Evolutionary conservation across 2,113 vertebrate genomes (phyloP), one percentile per base, ranked within the genome.

Genomic region (Plestiodon gilberti): DNA sequence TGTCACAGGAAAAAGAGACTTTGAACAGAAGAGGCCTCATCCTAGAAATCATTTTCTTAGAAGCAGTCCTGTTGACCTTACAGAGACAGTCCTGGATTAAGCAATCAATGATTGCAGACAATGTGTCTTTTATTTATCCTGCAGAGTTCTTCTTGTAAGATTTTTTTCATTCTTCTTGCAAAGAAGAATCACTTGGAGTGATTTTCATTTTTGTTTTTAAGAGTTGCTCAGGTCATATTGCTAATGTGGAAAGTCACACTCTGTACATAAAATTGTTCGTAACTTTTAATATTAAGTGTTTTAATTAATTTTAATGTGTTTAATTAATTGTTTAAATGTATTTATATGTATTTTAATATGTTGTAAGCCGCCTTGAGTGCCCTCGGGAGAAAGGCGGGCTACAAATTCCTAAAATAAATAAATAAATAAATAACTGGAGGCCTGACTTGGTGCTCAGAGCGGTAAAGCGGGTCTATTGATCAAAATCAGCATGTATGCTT

Each of bases 161-260:
- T n/a, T 93, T 88, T 86, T 65, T 35, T 65, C 78, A 91, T 48
- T 79, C 64, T 73, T 89, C 81, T 15, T 43, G 17, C 62, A 75
- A 64, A 28, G 38, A 75, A 57, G 70, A 22, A 35, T n/a, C n/a
- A 55, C 7, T 69, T 17, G 22, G 22, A 61, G 10, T 15, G 2
- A 25, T 59, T 59, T 61, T 57, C 25, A 81, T 48, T 9, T 40
- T 61, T 8, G 8, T 35, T 7, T 62, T 35, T 4, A 33, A 55
- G 81, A 88, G 73, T 22, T 52, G 5, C 15, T 20, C 4, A 74
- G 35, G 43, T 82, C 3, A 64, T 35, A 55, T 20, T 25, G 23
- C 3, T 5, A 40, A 14, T 64, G 52, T 69, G 75, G 4, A 30
- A 35, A 71, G 22, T 15, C 35, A 2, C 40, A 73, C 55, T 35